phyloP scores from a whole-genome alignment of 2,888 invertebrate species.

The Cremastinae sp. region DNA sequence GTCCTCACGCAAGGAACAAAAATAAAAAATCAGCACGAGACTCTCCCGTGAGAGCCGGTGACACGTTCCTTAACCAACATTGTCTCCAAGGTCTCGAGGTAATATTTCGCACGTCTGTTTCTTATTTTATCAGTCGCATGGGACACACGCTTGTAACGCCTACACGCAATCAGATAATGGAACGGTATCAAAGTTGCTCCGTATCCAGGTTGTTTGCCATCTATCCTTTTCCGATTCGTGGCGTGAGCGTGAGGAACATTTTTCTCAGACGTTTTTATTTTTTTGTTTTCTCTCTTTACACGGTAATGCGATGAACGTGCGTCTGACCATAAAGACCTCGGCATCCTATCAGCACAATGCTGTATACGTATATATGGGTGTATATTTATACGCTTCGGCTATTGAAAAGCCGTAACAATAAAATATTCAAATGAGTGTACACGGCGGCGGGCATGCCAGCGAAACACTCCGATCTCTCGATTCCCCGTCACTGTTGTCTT shows the following conservation, averaged over 20 bases:
- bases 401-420: conserved; percentile 69
- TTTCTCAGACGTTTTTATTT: conserved; percentile 1
- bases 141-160: conserved; percentile 62
- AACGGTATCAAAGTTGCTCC: conserved; percentile 62
- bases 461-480: conserved; percentile 44
- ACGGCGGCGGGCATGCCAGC: conserved; percentile 50
- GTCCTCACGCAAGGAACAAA: not conserved
- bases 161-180: conserved; percentile 63
- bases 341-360: conserved; percentile 62
- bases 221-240: conserved; percentile 34
- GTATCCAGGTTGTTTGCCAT: conserved; percentile 47
- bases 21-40: conserved; percentile 1
- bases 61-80: conserved; percentile 30
- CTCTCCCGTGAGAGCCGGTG: conserved; percentile 22
- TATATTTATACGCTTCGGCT: conserved; percentile 44
- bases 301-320: conserved; percentile 58
- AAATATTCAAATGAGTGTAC: conserved; percentile 70
- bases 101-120: conserved; percentile 51
- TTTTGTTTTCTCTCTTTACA: conserved; percentile 8
- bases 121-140: conserved; percentile 35
- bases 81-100: conserved; percentile 48
- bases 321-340: conserved; percentile 63
- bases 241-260: conserved; percentile 22
- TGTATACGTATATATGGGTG: conserved; percentile 15
- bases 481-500: conserved; percentile 57